Evolutionary conservation across 2,113 vertebrate genomes (phyloP), one percentile per base, ranked within the genome.

Genomic region (Gracilinanus agilis): DNA sequence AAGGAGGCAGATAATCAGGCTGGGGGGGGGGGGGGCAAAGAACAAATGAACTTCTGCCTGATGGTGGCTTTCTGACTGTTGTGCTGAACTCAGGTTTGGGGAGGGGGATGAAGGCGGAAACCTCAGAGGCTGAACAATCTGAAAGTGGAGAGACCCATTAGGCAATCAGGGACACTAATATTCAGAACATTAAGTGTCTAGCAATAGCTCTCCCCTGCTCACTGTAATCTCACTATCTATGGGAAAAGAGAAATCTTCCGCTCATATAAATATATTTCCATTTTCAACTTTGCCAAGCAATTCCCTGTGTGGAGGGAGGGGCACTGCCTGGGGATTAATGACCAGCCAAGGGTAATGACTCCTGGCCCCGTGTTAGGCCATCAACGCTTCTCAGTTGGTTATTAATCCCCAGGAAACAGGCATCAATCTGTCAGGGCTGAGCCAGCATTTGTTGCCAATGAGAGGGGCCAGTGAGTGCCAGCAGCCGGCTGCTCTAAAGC

Each of bases 241-340:
- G 44, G 24, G 56, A 96, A 97, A 96, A 91, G 92, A 95, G 95
- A 97, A 91, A 96, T 96, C 29, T 91, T 96, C 49, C 58, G 56
- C 54, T 96, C 96, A 34, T 88, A 95, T 94, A 96, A 95, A 93
- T 96, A 95, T 56, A 94, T 95, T 96, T 97, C 95, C 53, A 95
- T 61, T 95, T 97, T 91, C 93, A 96, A 96, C 95, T 97, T 97
- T 54, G 67, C 96, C 96, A 44, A 94, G 89, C 95, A 95, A 95
- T 97, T 96, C 90, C 83, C 44, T 34, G 25, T 34, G 9, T 55
- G 67, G n/a, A 92, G 61, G 67, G 93, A 95, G 91, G 19, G 88
- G 40, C 92, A 94, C 93, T 96, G 97, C 94, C 93, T 44, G 54
- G 67, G 92, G 75, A 97, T 95, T 96, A 95, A 95, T 95, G 93